Evolutionary conservation across 2,113 vertebrate species (phyloP).

Genomic region (Phainopepla nitens): DNA sequence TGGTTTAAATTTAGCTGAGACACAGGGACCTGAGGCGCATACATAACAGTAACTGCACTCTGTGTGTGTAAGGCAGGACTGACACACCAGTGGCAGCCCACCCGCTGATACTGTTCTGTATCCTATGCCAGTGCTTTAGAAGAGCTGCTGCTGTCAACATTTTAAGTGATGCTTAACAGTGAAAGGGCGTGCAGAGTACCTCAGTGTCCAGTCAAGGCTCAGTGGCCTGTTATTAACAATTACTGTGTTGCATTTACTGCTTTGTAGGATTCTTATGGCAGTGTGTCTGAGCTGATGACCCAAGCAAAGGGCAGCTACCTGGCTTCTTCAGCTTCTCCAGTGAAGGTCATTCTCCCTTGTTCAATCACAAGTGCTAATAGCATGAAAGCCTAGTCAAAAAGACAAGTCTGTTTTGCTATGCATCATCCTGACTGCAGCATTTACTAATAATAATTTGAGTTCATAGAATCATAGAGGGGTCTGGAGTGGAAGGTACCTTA

Average conservation of each 20-base stretch:
- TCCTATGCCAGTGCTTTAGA: background rate
- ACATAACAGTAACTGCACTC: background rate
- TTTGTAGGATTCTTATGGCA: background rate
- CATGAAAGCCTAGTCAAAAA: background rate
- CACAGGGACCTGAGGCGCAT: background rate
- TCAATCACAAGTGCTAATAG: background rate
- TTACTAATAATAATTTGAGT: background rate
- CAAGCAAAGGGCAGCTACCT: background rate
- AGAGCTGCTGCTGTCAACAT: background rate
- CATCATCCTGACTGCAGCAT: background rate
- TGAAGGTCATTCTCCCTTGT: background rate
- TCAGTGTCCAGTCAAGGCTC: background rate
- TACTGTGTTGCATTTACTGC: background rate
- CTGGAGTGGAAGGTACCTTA: background rate
- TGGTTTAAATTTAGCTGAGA: background rate
- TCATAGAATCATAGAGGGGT: background rate
- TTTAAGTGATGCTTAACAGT: background rate
- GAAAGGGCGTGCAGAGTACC: background rate
- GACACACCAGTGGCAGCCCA: background rate
- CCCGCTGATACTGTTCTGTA: background rate
- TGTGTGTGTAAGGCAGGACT: background rate
- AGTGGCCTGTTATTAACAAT: background rate
- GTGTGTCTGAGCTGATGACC: background rate
- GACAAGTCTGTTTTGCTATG: background rate
- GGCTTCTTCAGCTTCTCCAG: background rate